Evolutionary conservation across 2,888 invertebrate genomes (phyloP).

Genomic region (Harpagoxenus sublaevis): DNA sequence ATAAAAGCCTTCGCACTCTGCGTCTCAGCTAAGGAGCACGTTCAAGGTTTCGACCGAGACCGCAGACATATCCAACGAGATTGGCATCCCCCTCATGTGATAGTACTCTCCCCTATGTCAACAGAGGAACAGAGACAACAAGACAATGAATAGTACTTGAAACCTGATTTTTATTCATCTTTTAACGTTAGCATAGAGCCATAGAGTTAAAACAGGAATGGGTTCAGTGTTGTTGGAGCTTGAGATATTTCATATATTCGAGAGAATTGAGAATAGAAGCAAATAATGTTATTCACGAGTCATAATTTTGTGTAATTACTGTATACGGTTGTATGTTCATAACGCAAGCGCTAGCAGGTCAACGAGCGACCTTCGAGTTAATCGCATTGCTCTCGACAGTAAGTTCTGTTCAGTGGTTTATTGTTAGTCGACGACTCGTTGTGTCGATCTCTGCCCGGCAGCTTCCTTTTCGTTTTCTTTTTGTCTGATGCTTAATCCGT

Average conservation of each 20-base stretch:
- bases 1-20: slow-evolving; percentile 52
- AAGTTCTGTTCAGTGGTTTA: slow-evolving; percentile 40
- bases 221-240: too few species aligned
- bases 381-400: slow-evolving; percentile 27
- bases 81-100: slow-evolving; percentile 59
- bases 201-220: neutral
- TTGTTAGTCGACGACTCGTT: slow-evolving; percentile 45
- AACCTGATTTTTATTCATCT: slow-evolving; percentile 18
- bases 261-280: neutral
- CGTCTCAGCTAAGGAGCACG: slow-evolving; percentile 69
- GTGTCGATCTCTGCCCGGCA: slow-evolving; percentile 33
- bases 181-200: neutral
- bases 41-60: slow-evolving; percentile 81
- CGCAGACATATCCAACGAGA: slow-evolving; percentile 75
- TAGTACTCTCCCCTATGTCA: slow-evolving; percentile 64
- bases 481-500: slow-evolving; percentile 38
- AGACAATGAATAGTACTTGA: slow-evolving; percentile 59
- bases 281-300: neutral
- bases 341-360: neutral
- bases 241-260: neutral
- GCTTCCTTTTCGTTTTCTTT: slow-evolving; percentile 35
- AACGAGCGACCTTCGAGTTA: slow-evolving; percentile 53
- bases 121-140: slow-evolving; percentile 56
- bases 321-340: neutral
- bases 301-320: slow-evolving; percentile 8